These are phyloP conservation scores for Drosophila nasuta DNA, from an alignment of 1,140 invertebrate species.

Conservation along the genomic window DNA sequence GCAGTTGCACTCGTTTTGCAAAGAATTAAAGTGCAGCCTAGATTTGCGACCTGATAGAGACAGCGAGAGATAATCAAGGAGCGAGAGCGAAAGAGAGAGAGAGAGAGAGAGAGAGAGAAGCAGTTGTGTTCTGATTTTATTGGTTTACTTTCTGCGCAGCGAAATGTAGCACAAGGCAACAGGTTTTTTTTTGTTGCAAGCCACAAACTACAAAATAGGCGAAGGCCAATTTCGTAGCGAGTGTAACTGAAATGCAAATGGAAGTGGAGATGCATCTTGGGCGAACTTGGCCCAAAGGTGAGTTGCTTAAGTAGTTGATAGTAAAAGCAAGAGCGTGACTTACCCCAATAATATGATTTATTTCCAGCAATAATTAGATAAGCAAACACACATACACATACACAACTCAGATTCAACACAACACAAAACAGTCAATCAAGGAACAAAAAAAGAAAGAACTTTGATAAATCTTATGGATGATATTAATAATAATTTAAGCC, in stretches of 20 bases:
- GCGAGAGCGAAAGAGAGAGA: background rate
- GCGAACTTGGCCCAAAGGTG: background rate
- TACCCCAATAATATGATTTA: background rate
- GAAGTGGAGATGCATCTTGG: background rate
- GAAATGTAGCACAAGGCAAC: constrained; percentile 70
- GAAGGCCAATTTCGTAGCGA: constrained; percentile 61
- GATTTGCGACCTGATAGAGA: background rate
- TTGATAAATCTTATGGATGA: no score
- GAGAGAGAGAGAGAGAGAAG: background rate
- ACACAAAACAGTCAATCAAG: background rate
- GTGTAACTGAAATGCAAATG: constrained; percentile 18
- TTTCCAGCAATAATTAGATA: constrained; percentile 3
- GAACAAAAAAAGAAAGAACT: background rate
- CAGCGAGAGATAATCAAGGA: background rate
- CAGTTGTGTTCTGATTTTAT: constrained; percentile 35
- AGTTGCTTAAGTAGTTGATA: background rate
- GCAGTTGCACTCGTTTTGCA: constrained; percentile 1
- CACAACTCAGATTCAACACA: background rate
- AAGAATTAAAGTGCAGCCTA: background rate
- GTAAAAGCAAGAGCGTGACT: constrained; percentile 17
- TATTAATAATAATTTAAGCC: background rate
- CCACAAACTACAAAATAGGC: constrained; percentile 60
- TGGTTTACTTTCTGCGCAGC: constrained; percentile 66
- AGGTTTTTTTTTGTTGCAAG: constrained; percentile 35
- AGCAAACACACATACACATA: background rate